Base-by-base conservation (phyloP, 2,113 vertebrate species). In the Boulengerochromis microlepis region DNA sequence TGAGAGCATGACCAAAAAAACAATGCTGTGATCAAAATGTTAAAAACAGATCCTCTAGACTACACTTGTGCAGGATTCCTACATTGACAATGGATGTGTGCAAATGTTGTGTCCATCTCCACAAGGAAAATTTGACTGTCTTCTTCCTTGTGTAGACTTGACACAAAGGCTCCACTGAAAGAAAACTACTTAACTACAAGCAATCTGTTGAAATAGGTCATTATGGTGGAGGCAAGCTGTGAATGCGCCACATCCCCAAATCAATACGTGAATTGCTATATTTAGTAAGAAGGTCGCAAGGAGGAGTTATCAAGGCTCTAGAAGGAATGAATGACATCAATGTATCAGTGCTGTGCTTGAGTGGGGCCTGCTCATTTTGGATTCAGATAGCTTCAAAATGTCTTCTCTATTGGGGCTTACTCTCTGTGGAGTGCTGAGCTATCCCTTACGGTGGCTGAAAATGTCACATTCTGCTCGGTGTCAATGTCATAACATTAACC, bases 201-300 rank as follows among this genome's bases (percentile, higher is more conserved):
- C 92, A 94, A 96, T 96, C 89, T 92, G 87, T 90, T 91, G 91
- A 96, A 96, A 96, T 95, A 94, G 96, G 94, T 95, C 95, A 95
- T 94, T 93, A 94, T 92, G 92, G 90, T 56, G 82, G 89, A 94
- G 95, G 91, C 94, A 92, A 86, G 94, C 96, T 93, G 95, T 89
- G 93, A 94, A 95, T 93, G 91, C 93, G 78, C 87, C 66, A 66
- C 78, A 87, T 94, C 91, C 90, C 86, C 93, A 93, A 96, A 96
- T 97, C 96, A 91, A 96, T 96, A 96, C 85, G 81, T 81, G 89
- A 90, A 91, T 81, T 81, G 87, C 93, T 96, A 96, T 96, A 96
- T 95, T 93, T 95, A 95, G 96, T 93, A 96, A 96, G 94, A 96
- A 95, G 96, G 95, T 96, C 95, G 89, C 29, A 50, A 93, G 94